These are phyloP conservation scores for Nebria brevicollis DNA, from an alignment of 2,888 invertebrate genomes.

Conservation along the genomic window DNA sequence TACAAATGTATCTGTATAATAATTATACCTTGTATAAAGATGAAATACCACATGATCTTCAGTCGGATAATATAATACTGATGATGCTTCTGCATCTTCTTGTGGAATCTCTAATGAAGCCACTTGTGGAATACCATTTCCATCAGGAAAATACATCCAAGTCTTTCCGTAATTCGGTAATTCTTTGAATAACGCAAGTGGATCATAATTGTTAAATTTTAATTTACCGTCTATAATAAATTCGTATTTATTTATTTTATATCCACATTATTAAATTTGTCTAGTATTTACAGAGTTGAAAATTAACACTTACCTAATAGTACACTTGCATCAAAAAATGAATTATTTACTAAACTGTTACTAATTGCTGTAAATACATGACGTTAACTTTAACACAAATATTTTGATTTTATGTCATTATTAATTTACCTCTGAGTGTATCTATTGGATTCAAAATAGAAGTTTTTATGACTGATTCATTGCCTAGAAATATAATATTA, in stretches of 20 bases:
- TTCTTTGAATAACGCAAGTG: constrained; percentile 46
- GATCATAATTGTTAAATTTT: constrained; percentile 33
- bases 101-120: constrained; percentile 50
- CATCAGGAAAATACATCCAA: constrained; percentile 65
- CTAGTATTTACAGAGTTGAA: neutral
- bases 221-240: neutral
- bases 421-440: neutral
- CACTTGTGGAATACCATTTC: constrained; percentile 59
- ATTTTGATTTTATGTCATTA: neutral
- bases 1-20: neutral
- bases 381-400: neutral
- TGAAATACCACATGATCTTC: constrained; percentile 63
- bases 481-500: neutral
- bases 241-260: no score
- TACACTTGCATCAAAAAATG: neutral
- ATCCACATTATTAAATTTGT: neutral
- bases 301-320: neutral
- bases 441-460: neutral
- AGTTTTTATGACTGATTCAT: neutral
- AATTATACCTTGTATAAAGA: constrained; percentile 61
- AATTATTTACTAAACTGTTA: neutral
- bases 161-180: constrained; percentile 62
- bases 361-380: neutral
- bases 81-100: neutral
- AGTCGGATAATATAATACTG: constrained; percentile 11